Evolutionary conservation across 1,140 invertebrate species (phyloP).

Genomic region (Diplogasteroides magnus): DNA sequence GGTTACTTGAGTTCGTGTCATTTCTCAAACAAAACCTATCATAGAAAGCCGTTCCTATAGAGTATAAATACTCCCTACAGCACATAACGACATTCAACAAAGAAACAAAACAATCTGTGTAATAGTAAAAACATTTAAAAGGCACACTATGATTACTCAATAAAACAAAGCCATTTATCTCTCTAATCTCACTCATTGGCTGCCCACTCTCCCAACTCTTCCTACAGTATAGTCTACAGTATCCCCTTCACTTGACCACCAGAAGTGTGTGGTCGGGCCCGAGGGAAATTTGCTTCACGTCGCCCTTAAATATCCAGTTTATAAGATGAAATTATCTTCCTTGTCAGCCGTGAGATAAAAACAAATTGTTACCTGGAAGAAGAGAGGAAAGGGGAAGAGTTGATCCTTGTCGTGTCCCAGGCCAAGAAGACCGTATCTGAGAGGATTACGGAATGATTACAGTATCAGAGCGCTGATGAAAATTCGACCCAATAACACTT

Average conservation of each 20-base stretch:
- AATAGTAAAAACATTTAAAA: not conserved
- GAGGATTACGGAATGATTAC: too few relatives aligned
- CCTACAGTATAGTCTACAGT: not conserved
- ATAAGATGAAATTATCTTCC: not conserved
- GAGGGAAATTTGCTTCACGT: constrained; percentile 3
- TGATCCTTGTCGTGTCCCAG: constrained; percentile 20
- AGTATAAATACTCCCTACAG: not conserved
- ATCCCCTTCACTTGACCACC: constrained; percentile 11
- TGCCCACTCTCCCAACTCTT: not conserved
- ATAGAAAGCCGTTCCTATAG: too few relatives aligned
- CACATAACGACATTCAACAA: not conserved
- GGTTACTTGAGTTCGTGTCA: too few relatives aligned
- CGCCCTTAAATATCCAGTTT: not conserved
- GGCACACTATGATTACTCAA: not conserved
- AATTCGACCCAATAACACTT: too few relatives aligned
- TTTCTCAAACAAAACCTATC: too few relatives aligned
- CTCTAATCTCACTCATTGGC: too few relatives aligned
- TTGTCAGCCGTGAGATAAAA: not conserved
- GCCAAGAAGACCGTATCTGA: constrained; percentile 20
- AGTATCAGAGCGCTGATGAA: too few relatives aligned
- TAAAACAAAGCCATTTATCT: not conserved
- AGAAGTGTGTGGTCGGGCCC: constrained; percentile 26
- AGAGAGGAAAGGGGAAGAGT: constrained; percentile 20
- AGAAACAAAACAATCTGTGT: not conserved
- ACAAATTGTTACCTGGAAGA: constrained; percentile 1